Evolutionary conservation across 1,140 invertebrate genomes (phyloP), one percentile per base, ranked within the genome.

Genomic region (Tachypleus tridentatus): DNA sequence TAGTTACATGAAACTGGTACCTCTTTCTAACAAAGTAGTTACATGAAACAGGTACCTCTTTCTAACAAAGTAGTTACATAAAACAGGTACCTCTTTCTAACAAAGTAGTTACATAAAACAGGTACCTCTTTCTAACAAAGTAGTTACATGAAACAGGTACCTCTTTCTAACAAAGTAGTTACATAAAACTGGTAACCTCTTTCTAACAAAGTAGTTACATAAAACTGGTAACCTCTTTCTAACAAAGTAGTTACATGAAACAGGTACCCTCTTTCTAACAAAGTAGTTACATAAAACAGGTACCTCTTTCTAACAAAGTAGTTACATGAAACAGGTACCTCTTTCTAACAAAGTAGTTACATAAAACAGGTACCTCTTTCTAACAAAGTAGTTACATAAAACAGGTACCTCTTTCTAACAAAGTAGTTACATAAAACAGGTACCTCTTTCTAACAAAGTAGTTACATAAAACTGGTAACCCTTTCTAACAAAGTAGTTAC

Each of bases 21-120:
- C 61, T 93, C 87, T 64, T n/a, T n/a, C n/a, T n/a, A n/a, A n/a
- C 29, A 29, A 29, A 29, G 29, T 29, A 29, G 50, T 61, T 60
- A 67, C 62, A 65, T 65, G 51, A 66, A 51, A 61, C 53, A n/a
- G 29, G 47, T 58, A 61, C 63, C 61, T 93, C 87, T 64, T n/a
- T n/a, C n/a, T n/a, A n/a, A n/a, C 29, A 29, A 29, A 29, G 29
- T 29, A 29, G 50, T 61, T 60, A 67, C 62, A 65, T 65, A 51
- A 66, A 51, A 61, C 53, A n/a, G 29, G 47, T 58, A 61, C 63
- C 61, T 93, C 87, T 64, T n/a, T n/a, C n/a, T n/a, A n/a, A n/a
- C 29, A 29, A 29, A 29, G 29, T 29, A 29, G 50, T 61, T 60
- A 67, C 62, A 65, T 65, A 51, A 66, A 51, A 61, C 53, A n/a